phyloP scores from a whole-genome alignment of 2,888 invertebrate genomes.

The Arrhopalites spinosus region DNA sequence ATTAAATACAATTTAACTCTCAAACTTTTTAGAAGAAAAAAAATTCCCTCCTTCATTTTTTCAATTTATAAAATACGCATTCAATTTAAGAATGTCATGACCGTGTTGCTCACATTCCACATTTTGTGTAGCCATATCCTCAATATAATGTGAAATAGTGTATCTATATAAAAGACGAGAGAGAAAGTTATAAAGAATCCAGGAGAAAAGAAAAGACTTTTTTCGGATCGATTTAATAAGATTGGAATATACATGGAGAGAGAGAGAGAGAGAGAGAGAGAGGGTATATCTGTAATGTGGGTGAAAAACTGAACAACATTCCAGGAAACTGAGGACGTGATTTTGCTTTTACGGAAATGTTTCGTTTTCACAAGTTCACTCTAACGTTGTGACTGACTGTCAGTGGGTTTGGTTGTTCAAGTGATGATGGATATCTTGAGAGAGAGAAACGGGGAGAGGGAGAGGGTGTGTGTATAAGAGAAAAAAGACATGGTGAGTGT shows the following conservation, averaged over 20 bases:
- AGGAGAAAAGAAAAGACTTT: background rate
- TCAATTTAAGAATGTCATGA: no score
- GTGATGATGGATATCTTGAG: background rate
- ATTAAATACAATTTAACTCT: no score
- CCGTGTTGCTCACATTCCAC: no score
- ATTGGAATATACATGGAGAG: background rate
- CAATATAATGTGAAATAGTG: no score
- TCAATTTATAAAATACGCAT: no score
- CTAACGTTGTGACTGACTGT: background rate
- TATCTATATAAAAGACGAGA: no score
- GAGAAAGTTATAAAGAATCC: background rate
- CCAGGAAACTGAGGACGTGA: background rate
- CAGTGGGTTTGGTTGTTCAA: background rate
- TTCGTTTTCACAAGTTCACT: background rate
- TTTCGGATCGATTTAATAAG: background rate
- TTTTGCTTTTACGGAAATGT: background rate
- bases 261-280: background rate
- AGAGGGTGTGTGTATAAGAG: background rate
- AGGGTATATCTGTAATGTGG: background rate
- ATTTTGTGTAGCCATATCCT: no score
- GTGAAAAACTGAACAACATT: background rate
- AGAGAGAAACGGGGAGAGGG: background rate
- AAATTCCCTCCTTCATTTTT: no score
- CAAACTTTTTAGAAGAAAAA: no score
- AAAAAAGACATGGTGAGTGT: background rate